Conservation (phyloP, 1,140 invertebrate genomes). For the Drosophila persimilis region DNA sequence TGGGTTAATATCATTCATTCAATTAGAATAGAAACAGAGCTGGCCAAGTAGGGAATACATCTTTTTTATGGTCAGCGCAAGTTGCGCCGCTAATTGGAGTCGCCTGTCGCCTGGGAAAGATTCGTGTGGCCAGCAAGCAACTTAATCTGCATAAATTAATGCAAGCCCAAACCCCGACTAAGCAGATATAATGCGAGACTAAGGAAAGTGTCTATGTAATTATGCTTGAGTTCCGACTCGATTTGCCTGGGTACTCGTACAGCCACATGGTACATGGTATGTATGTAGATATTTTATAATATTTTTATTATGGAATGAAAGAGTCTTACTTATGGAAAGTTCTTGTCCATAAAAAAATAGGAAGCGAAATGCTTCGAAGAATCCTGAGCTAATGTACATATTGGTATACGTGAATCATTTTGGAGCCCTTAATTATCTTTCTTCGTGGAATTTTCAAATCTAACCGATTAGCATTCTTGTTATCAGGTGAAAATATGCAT, state of each 20-base stretch:
- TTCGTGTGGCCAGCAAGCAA: slow-evolving; percentile 20
- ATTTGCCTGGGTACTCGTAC: background rate
- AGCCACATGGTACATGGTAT: background rate
- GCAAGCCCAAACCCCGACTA: slow-evolving; percentile 34
- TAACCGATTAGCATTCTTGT: too few species aligned
- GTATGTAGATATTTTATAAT: slow-evolving; percentile 42
- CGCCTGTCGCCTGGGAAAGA: slow-evolving; percentile 59
- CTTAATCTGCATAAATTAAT: slow-evolving; percentile 64
- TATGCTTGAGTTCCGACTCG: slow-evolving; percentile 29
- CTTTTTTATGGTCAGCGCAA: slow-evolving; percentile 53
- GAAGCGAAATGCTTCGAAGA: too few species aligned
- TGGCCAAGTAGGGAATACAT: slow-evolving; percentile 6
- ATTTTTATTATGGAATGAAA: slow-evolving; percentile 33
- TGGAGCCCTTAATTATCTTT: too few species aligned
- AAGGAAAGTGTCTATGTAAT: slow-evolving; percentile 35
- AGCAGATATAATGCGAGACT: slow-evolving; percentile 32
- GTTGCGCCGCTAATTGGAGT: slow-evolving; percentile 64
- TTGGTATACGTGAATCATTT: too few species aligned
- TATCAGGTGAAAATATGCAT: too few species aligned
- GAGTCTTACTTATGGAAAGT: too few species aligned
- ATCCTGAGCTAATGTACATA: too few species aligned
- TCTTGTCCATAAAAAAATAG: too few species aligned
- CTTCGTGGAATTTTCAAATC: too few species aligned
- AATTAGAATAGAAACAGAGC: slow-evolving; percentile 69
- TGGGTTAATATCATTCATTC: slow-evolving; percentile 80